Evolutionary conservation across 2,888 invertebrate species (phyloP), one percentile per base, ranked within the genome.

Genomic region (Meiosimyza platycephala): DNA sequence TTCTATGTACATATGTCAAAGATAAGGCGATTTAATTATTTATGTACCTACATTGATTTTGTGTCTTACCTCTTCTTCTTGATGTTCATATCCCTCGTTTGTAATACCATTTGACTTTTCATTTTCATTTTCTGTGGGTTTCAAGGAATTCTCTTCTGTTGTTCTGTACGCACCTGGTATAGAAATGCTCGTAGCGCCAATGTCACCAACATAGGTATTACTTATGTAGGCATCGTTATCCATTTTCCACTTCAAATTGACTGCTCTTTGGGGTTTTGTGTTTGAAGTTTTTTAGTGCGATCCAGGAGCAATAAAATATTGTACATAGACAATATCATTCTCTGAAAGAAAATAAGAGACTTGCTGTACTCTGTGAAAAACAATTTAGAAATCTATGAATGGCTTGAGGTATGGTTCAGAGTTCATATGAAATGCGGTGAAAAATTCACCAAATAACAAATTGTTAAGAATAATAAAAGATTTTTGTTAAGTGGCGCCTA

Each of bases 91-190:
- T 48, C 64, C 64, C 1, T 9, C 64, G 22, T 64, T 64, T 6
- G 28, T 7, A 15, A 28, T 3, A 40, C 28, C 51, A 22, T 64
- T 64, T 16, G 47, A 48, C 40, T n/a, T 57, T 9, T 12, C 64
- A 33, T n/a, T 57, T 9, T 13, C 64, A 33, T 57, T 59, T 16
- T 51, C 7, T 22, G 51, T 70, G 47, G 57, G n/a, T 15, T 33
- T 33, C 11, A 47, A 18, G 16, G 65, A 70, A 57, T 47, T 65
- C 47, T 47, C 72, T 57, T 33, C 52, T 18, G 66, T 72, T 74
- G 55, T 59, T 3, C 79, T 76, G 73, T 78, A 79, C 57, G 76
- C 77, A 3, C 79, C 79, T 7, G 77, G 78, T 64, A 79, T 77
- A 3, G 79, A 79, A 16, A 72, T 65, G 57, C 18, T 52, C 47